phyloP scores from a whole-genome alignment of 2,113 vertebrate species.

The Tapirus terrestris region DNA sequence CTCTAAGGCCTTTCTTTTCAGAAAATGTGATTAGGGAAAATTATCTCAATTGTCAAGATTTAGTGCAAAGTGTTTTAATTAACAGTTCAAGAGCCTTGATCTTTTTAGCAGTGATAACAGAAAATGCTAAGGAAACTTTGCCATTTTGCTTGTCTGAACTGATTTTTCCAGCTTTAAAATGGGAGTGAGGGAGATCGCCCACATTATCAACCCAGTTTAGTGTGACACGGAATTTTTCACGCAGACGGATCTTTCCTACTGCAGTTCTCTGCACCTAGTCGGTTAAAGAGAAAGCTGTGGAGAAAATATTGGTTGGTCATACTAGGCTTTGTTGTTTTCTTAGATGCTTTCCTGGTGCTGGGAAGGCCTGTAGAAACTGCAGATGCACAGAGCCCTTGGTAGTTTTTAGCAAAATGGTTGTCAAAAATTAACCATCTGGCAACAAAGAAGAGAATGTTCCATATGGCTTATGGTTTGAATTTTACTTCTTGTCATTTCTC shows the following conservation, averaged over 20 bases:
- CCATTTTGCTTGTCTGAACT: neutral
- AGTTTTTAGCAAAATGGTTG: neutral
- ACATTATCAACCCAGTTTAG: neutral
- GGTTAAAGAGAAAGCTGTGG: neutral
- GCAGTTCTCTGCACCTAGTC: neutral
- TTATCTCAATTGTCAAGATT: neutral
- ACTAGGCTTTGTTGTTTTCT: neutral
- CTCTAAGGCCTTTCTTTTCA: neutral
- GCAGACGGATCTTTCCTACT: neutral
- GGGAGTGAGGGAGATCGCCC: neutral
- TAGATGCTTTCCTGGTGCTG: neutral
- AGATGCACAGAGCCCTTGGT: neutral
- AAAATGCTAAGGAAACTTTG: conserved; percentile 30
- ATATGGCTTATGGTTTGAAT: conserved; percentile 35
- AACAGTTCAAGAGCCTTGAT: neutral
- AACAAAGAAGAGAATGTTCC: neutral
- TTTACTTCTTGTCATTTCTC: conserved; percentile 17
- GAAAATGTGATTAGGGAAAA: conserved; percentile 11
- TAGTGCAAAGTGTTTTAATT: neutral
- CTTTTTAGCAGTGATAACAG: conserved; percentile 12
- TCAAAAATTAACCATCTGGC: neutral
- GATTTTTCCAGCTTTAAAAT: conserved; percentile 22
- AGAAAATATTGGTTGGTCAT: neutral
- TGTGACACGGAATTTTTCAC: neutral
- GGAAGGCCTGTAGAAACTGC: neutral